phyloP scores from a whole-genome alignment of 2,113 vertebrate species.

The Gadus chalcogrammus region DNA sequence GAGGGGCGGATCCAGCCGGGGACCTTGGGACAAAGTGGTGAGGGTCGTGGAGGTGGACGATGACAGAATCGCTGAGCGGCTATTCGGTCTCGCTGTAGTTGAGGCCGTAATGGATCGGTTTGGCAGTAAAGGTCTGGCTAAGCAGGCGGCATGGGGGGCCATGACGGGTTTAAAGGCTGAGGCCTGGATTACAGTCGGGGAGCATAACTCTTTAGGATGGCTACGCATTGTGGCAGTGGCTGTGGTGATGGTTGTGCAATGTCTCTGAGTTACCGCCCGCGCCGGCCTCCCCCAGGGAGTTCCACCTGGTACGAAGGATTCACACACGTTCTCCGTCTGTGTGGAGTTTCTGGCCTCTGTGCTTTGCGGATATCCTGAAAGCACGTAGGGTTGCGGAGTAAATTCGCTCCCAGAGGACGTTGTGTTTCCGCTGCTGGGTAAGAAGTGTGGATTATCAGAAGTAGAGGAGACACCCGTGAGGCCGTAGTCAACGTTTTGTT shows the following conservation, averaged over 20 bases:
- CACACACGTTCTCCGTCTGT: constrained; percentile 5
- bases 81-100: constrained; percentile 14
- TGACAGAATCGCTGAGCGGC: neutral
- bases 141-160: neutral
- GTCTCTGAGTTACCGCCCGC: constrained; percentile 23
- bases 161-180: constrained; percentile 7
- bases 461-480: neutral
- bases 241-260: constrained; percentile 37
- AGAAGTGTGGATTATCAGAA: constrained; percentile 1
- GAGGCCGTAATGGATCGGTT: constrained; percentile 6
- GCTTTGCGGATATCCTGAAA: constrained; percentile 1
- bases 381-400: neutral
- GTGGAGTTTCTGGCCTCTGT: neutral
- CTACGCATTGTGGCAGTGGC: constrained; percentile 42
- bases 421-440: neutral
- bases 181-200: constrained; percentile 23
- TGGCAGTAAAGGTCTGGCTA: constrained; percentile 1
- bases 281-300: neutral
- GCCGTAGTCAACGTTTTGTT: neutral
- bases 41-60: neutral
- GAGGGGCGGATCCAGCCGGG: neutral
- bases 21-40: constrained; percentile 11
- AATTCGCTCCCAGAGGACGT: neutral
- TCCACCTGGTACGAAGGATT: neutral
- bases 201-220: constrained; percentile 33